phyloP scores from a whole-genome alignment of 2,888 invertebrate genomes.

The Lasioglossum morio region DNA sequence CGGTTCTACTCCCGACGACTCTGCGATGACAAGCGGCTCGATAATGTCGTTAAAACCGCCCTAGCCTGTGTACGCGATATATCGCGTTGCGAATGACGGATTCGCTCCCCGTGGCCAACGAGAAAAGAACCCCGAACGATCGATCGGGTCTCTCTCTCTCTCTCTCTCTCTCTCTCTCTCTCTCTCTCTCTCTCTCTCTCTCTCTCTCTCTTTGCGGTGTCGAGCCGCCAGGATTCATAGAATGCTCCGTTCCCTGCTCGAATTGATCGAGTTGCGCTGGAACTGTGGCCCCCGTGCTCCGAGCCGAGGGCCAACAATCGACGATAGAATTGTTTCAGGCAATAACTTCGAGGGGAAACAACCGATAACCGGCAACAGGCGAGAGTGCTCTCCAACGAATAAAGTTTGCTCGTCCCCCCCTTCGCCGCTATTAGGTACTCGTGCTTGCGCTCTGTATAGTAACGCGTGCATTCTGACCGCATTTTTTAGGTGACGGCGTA shows the following conservation, averaged over 20 bases:
- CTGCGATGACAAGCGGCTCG: conserved; percentile 11
- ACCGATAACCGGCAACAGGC: conserved; percentile 5
- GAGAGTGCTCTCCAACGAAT: background rate
- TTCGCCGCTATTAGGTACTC: background rate
- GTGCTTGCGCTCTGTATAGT: background rate
- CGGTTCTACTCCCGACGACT: background rate
- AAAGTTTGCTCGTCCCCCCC: background rate
- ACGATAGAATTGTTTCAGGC: background rate
- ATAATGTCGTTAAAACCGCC: conserved; percentile 16
- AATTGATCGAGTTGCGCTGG: background rate
- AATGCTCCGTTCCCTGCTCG: background rate
- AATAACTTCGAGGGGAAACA: background rate
- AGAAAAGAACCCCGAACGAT: background rate
- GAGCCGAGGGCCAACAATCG: background rate
- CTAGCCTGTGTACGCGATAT: background rate
- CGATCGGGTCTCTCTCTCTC: background rate
- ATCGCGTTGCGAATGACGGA: background rate
- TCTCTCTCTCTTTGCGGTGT: background rate
- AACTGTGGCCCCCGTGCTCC: background rate
- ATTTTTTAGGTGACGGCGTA: background rate
- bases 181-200: background rate
- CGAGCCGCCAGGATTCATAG: background rate
- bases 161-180: background rate
- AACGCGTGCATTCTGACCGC: no score
- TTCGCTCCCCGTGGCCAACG: background rate